A percentile compares a stretch with the other conserved stretches of the same genome.
These are phyloP conservation scores for Campylorhamphus procurvoides DNA, from an alignment of 2,113 vertebrate genomes.

Conservation along the genomic window DNA sequence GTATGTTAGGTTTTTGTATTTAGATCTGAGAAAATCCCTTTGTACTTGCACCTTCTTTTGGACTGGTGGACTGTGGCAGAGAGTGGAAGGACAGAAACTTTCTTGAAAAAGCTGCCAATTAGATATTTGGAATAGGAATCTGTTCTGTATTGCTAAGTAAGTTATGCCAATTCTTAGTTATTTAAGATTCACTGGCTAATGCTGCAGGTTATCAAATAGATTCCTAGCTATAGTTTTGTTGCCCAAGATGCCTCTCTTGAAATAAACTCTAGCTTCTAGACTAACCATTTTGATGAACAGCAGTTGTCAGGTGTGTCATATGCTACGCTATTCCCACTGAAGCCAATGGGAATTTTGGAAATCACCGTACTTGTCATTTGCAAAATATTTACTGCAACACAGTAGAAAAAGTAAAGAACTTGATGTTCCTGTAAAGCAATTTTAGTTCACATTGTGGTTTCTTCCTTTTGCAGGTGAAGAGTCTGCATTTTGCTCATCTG, in stretches of 20 bases:
- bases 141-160: background rate
- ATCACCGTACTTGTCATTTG: background rate
- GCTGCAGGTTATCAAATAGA: background rate
- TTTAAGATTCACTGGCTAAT: background rate
- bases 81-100: background rate
- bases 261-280: background rate
- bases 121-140: background rate
- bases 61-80: background rate
- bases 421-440: background rate
- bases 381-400: background rate
- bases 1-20: background rate
- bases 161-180: background rate
- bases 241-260: background rate
- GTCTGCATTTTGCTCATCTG: constrained; percentile 55
- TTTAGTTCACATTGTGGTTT: background rate
- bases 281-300: background rate
- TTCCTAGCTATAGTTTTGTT: background rate
- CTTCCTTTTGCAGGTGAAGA: constrained; percentile 65
- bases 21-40: background rate
- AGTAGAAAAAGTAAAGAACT: background rate
- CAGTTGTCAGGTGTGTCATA: background rate
- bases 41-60: background rate
- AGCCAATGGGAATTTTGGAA: background rate
- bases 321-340: background rate
- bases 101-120: background rate